phyloP scores from a whole-genome alignment of 2,888 invertebrate genomes.

The Drosophila borborema region DNA sequence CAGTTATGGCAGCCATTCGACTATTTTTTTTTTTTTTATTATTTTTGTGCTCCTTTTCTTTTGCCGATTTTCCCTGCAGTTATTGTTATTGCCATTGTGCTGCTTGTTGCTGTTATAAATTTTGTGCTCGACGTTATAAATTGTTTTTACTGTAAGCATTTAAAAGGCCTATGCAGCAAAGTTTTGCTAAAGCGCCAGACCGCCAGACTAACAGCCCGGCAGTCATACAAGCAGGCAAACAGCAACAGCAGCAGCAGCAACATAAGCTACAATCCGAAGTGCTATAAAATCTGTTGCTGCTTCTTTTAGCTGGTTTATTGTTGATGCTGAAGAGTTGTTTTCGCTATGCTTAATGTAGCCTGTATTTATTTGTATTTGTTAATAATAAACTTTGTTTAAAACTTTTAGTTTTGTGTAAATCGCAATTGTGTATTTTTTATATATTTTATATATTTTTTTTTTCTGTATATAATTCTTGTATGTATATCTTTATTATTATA shows the following conservation, averaged over 20 bases:
- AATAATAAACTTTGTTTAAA: too few species aligned
- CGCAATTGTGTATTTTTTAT: neutral
- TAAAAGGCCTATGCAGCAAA: conserved; percentile 47
- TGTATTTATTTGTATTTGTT: neutral
- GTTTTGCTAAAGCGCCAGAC: conserved; percentile 37
- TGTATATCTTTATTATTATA: too few species aligned
- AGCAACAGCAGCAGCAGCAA: neutral
- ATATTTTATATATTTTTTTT: neutral
- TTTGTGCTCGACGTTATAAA: conserved; percentile 47
- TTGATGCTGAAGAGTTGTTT: conserved; percentile 10
- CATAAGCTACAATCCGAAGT: conserved; percentile 33
- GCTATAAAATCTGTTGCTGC: conserved; percentile 49
- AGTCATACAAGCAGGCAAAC: conserved; percentile 3
- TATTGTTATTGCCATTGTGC: conserved; percentile 25
- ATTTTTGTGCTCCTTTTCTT: conserved; percentile 12
- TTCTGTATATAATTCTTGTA: neutral
- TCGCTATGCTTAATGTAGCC: neutral
- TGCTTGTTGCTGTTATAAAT: conserved; percentile 41
- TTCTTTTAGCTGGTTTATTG: conserved; percentile 33
- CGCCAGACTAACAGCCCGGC: conserved; percentile 10
- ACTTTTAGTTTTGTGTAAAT: too few species aligned
- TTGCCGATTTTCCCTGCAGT: conserved; percentile 20
- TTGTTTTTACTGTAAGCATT: conserved; percentile 53
- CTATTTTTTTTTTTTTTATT: conserved; percentile 13
- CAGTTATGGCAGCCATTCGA: conserved; percentile 42